Evolutionary conservation across 2,888 invertebrate species (phyloP), one percentile per base, ranked within the genome.

Genomic region (Tachina grossa): DNA sequence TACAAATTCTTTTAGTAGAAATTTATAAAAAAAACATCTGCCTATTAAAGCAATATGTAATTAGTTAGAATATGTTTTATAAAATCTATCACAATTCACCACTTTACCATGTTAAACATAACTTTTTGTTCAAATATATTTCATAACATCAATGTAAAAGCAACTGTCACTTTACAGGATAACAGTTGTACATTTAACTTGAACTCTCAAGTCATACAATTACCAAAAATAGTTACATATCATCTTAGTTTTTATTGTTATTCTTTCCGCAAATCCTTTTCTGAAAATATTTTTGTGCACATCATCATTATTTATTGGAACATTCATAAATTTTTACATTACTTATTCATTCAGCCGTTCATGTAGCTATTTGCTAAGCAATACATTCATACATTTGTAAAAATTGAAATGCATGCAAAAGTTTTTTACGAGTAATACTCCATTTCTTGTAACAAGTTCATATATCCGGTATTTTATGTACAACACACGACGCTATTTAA

Each of bases 401-500:
- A 63, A 31, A 47, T 47, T 53, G 47, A 53, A 41, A 45, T 31
- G 5, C 8, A 51, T 41, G 13, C 19, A 66, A 57, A 65, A 66
- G 16, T 13, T 80, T 66, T 66, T 74, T 31, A 31, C 0, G 31
- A 31, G 6, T 9, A 31, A 43, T 68, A 45, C 39, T 49, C 45
- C 47, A 47, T 31, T 51, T 59, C 31, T 41, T 47, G 14, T 51
- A 31, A 75, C 43, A 75, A 61, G 51, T 74, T 75, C 53, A 6
- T 61, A 53, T 68, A 68, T 81, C 75, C 68, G 59, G 81, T 75
- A 59, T 53, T 61, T 75, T 19, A 66, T 45, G 16, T n/a, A 59
- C 51, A 74, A 19, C 57, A 51, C 4, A 69, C 31, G 43, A 61
- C 22, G 16, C n/a, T 43, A 41, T 51, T 78, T 41, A 43, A 69